Evolutionary conservation across 1,140 invertebrate genomes (phyloP), one percentile per base, ranked within the genome.

Genomic region (Scaptodrosophila lebanonensis): DNA sequence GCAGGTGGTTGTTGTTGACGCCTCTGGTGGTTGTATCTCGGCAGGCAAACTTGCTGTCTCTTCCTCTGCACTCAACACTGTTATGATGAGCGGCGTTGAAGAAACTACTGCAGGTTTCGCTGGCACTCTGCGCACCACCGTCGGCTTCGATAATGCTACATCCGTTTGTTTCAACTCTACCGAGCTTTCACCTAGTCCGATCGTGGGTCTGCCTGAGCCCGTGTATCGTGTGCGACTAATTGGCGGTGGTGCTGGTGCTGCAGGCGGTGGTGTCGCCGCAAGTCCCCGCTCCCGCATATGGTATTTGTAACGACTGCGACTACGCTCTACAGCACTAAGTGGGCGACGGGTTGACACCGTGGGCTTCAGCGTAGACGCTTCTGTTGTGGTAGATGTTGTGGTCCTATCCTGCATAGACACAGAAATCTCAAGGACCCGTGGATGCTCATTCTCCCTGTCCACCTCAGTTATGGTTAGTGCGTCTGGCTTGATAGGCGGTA

Each of bases 401-500:
- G 54, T 77, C 5, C 22, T 58, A 29, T 40, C 29, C 6, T 54
- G 87, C 9, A 87, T 66, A 57, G 76, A 70, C 50, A 86, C 75
- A 0, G 84, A 86, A 4, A 86, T 72, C 25, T 85, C 84, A 16
- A 86, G 48, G 9, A 86, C 56, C 9, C 67, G 66, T 0, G 84
- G 83, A 65, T 85, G 84, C 12, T 83, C 59, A n/a, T 84, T 56
- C 16, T 83, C 89, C 0, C 45, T 68, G 4, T 44, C 65, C 7
- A 89, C 89, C 5, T 76, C 54, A 2, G 88, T 88, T 18, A 89
- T 87, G 17, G 87, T 85, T 50, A 89, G 87, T 40, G 88, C 88
- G 1, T 87, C 87, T 1, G 89, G 88, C 56, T 89, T 89, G 8
- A 89, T 88, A 0, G 89, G 89, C 9, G 89, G 88, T 22, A 92